Conservation (phyloP, 2,113 vertebrate genomes). For the Nycticebus coucang region DNA sequence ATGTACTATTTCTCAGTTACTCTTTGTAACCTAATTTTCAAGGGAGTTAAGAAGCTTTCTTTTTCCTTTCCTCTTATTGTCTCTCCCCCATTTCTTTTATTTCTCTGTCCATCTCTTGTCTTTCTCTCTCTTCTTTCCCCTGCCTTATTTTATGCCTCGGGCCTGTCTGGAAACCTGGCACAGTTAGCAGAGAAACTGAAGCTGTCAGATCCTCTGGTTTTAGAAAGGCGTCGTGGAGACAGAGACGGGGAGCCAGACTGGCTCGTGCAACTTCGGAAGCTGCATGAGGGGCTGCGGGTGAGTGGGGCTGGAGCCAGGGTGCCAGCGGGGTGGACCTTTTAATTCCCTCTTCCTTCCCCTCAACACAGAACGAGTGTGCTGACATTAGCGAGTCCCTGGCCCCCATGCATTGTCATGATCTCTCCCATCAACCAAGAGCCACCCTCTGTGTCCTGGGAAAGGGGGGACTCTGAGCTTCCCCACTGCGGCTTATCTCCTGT, state of each 20-base stretch:
- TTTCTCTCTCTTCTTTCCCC: neutral
- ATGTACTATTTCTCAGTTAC: neutral
- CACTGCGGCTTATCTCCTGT: fast-evolving
- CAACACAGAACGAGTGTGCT: neutral
- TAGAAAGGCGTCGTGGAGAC: constrained; percentile 79
- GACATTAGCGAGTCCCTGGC: neutral
- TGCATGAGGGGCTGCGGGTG: constrained; percentile 83
- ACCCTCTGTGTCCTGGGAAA: neutral
- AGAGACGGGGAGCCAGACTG: constrained; percentile 86
- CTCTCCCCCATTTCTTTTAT: neutral
- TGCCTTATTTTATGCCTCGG: neutral
- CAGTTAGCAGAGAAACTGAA: constrained; percentile 92
- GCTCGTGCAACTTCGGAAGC: constrained; percentile 86
- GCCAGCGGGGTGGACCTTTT: fast-evolving
- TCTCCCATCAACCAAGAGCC: fast-evolving
- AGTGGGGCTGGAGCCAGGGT: neutral
- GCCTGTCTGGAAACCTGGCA: neutral
- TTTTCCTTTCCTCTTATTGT: neutral
- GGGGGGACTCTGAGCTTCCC: neutral
- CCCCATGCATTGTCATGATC: fast-evolving
- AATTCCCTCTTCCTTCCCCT: too few species aligned
- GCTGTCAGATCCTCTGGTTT: constrained; percentile 86
- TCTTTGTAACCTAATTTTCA: neutral
- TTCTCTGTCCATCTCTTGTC: neutral
- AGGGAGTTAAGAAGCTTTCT: fast-evolving